Conservation (phyloP, 2,113 vertebrate genomes). For the Ceuthmochares aereus region DNA sequence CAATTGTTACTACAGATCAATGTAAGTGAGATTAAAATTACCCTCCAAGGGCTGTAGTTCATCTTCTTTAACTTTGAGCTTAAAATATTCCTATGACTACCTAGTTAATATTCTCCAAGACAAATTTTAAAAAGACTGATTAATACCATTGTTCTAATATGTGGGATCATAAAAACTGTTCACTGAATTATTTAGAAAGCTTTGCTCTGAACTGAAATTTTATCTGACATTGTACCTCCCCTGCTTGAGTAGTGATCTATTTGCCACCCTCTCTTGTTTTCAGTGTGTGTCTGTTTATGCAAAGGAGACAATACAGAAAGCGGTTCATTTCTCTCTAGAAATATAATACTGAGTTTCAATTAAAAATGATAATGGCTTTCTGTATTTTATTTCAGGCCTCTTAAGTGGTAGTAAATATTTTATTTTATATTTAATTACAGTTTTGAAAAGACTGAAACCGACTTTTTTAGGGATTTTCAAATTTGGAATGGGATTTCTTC, state of each 20-base stretch:
- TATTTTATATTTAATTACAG: neutral
- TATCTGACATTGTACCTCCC: neutral
- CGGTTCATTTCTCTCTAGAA: neutral
- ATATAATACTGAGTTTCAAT: neutral
- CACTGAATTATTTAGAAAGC: neutral
- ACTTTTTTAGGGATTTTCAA: neutral
- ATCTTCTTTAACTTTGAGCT: neutral
- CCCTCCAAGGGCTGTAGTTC: neutral
- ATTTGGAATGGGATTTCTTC: neutral
- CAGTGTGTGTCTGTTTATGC: neutral
- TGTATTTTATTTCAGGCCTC: conserved; percentile 37
- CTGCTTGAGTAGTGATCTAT: neutral
- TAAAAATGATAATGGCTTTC: neutral
- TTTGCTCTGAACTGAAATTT: neutral
- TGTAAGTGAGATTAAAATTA: neutral
- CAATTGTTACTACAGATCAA: neutral
- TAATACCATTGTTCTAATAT: neutral
- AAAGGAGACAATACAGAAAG: neutral
- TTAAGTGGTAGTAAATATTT: neutral
- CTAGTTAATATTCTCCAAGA: neutral
- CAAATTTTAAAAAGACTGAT: neutral
- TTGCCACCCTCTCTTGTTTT: neutral
- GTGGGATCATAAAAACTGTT: neutral
- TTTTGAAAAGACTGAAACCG: neutral
- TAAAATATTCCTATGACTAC: neutral